Evolutionary conservation across 2,888 invertebrate genomes (phyloP), one percentile per base, ranked within the genome.

Genomic region (Rhogogaster chlorosoma): DNA sequence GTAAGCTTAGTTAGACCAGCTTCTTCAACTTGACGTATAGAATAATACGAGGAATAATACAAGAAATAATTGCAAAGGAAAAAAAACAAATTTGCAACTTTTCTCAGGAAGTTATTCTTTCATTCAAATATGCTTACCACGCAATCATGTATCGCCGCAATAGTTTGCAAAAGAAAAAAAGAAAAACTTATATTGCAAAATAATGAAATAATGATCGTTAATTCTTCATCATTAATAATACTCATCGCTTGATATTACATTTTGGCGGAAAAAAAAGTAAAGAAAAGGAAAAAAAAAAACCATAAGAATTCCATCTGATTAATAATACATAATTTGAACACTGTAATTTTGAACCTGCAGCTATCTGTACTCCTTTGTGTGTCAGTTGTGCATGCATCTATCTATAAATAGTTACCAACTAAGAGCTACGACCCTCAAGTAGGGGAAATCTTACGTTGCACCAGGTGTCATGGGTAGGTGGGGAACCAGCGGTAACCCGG

Each of bases 401-500:
- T 7, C 9, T 53, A 77, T 53, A 32, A 77, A 77, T 77, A 77
- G 77, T 77, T 77, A 7, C 18, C 45, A 9, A 18, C 77, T n/a
- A 38, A 77, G 53, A 53, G 77, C 18, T 53, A 49, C 77, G 77
- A 53, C 49, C 77, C 77, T 53, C 77, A 12, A 42, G 29, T 18
- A 29, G 45, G 26, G 15, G 77, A 53, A 29, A 77, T 77, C 53
- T 77, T 49, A 77, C 49, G 32, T 53, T 32, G 45, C 36, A 49
- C 49, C 77, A 77, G 45, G 77, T 77, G 53, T 38, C 45, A 42
- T 2, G 42, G 42, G 38, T 38, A 77, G 53, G 77, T 77, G 77
- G 26, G 53, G 77, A 45, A 75, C 10, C 6, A 75, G 75, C 22
- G 77, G 77, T 77, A 77, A 53, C 77, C 53, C 53, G 77, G 77